A percentile compares a stretch with the other conserved stretches of the same genome.
These are phyloP conservation scores for Vanessa atalanta DNA, from an alignment of 1,140 invertebrate genomes.

Conservation along the genomic window DNA sequence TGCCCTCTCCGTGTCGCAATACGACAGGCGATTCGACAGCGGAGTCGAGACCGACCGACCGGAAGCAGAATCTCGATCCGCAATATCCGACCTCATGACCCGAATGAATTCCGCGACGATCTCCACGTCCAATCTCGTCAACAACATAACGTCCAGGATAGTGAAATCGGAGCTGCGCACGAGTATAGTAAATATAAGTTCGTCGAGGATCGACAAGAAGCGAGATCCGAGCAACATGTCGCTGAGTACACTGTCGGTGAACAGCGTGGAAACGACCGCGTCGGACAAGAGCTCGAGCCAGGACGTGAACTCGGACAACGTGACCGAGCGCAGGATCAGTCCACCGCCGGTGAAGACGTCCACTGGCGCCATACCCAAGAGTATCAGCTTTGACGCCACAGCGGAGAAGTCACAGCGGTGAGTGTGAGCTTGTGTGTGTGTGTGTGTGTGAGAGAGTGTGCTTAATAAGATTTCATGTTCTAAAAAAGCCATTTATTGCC, in stretches of 20 bases:
- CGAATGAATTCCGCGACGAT: constrained; percentile 68
- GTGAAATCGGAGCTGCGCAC: constrained; percentile 72
- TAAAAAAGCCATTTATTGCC: not conserved
- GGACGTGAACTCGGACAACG: constrained; percentile 76
- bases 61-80: constrained; percentile 53
- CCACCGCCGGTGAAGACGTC: constrained; percentile 82
- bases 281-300: constrained; percentile 76
- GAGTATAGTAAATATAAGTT: constrained; percentile 75
- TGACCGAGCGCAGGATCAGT: constrained; percentile 73
- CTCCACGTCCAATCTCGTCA: constrained; percentile 62
- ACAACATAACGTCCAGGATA: constrained; percentile 59
- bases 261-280: constrained; percentile 71
- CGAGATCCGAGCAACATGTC: constrained; percentile 68
- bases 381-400: constrained; percentile 95
- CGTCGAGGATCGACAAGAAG: constrained; percentile 69
- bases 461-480: not conserved
- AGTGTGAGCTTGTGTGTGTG: too few species aligned
- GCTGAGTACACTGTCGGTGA: constrained; percentile 74
- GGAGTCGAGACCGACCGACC: constrained; percentile 56
- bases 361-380: constrained; percentile 93
- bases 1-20: constrained; percentile 67
- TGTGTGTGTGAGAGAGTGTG: too few species aligned
- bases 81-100: constrained; percentile 68
- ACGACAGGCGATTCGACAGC: constrained; percentile 63
- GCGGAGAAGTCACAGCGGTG: constrained; percentile 89